A percentile compares a stretch with the other conserved stretches of the same genome.
Evolutionary conservation across 2,888 invertebrate species (phyloP).

Genomic region (Troides helena): DNA sequence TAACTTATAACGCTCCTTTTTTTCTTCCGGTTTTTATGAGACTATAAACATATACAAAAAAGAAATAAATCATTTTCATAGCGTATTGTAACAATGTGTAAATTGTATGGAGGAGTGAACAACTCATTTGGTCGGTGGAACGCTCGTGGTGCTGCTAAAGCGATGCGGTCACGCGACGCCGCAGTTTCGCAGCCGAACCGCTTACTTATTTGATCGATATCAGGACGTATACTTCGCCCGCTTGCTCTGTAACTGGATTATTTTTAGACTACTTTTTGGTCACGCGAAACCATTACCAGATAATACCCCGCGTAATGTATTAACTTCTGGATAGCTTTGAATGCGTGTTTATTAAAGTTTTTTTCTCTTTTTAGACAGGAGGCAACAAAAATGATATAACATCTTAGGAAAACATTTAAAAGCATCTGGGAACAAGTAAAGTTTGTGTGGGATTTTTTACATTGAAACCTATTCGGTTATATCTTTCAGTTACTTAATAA

Average conservation of each 20-base stretch:
- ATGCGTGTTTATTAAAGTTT: background rate
- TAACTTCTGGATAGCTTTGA: background rate
- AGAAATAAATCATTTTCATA: constrained; percentile 13
- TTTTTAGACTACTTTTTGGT: constrained; percentile 18
- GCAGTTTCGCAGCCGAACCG: constrained; percentile 44
- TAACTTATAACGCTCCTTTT: no score
- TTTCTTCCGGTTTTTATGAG: no score
- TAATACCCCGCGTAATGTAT: background rate
- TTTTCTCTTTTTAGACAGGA: no score
- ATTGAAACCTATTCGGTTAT: no score
- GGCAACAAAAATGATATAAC: no score
- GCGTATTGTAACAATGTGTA: constrained; percentile 11
- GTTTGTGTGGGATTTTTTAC: no score
- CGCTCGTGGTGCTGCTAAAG: constrained; percentile 26
- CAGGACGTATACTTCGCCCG: constrained; percentile 13
- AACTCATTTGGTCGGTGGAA: constrained; percentile 10
- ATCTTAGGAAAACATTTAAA: no score
- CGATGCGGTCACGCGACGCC: constrained; percentile 50
- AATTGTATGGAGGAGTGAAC: constrained; percentile 1
- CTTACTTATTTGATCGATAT: constrained; percentile 42
- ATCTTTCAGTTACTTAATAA: no score
- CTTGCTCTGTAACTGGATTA: background rate
- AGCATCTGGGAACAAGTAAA: no score
- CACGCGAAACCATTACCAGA: constrained; percentile 13
- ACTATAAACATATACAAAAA: no score